These are phyloP conservation scores for Pseudanteris insignis DNA, from an alignment of 2,888 invertebrate genomes.

Conservation along the genomic window DNA sequence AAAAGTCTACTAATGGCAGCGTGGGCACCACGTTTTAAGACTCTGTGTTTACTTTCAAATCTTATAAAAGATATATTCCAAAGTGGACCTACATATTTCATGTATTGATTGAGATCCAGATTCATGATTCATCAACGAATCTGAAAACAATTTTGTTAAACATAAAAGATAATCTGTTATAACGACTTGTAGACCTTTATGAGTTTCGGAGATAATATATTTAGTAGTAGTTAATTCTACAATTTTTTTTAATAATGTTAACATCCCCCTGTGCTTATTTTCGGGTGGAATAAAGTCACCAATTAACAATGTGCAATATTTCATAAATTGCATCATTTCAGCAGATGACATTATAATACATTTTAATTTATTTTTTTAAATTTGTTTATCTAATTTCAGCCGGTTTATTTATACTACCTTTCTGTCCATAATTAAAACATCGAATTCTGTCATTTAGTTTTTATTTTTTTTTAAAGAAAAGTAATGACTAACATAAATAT, in stretches of 20 bases:
- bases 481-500: slow-evolving; percentile 12
- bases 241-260: slow-evolving; percentile 8
- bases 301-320: slow-evolving; percentile 12
- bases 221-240: slow-evolving; percentile 2
- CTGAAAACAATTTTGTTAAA: slow-evolving; percentile 12
- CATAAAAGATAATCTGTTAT: slow-evolving; percentile 9
- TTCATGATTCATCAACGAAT: too few relatives aligned
- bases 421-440: slow-evolving; percentile 20
- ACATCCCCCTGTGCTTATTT: slow-evolving; percentile 14
- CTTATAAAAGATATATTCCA: slow-evolving; percentile 32
- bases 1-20: slow-evolving; percentile 19
- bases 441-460: slow-evolving; percentile 15
- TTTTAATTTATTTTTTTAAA: slow-evolving; percentile 12
- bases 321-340: slow-evolving; percentile 19
- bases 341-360: slow-evolving; percentile 23
- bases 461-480: slow-evolving; percentile 13
- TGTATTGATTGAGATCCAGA: too few relatives aligned
- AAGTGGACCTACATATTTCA: slow-evolving; percentile 32
- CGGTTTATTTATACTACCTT: slow-evolving; percentile 13
- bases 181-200: slow-evolving; percentile 1
- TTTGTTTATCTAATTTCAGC: slow-evolving; percentile 7
- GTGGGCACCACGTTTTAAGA: slow-evolving; percentile 15
- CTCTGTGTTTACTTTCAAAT: slow-evolving; percentile 35
- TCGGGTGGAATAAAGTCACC: slow-evolving; percentile 8
- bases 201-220: too few relatives aligned